A percentile compares a stretch with the other conserved stretches of the same genome.
Evolutionary conservation across 2,797 vertebrate genomes (phyloP).

Genomic region (Huso huso): DNA sequence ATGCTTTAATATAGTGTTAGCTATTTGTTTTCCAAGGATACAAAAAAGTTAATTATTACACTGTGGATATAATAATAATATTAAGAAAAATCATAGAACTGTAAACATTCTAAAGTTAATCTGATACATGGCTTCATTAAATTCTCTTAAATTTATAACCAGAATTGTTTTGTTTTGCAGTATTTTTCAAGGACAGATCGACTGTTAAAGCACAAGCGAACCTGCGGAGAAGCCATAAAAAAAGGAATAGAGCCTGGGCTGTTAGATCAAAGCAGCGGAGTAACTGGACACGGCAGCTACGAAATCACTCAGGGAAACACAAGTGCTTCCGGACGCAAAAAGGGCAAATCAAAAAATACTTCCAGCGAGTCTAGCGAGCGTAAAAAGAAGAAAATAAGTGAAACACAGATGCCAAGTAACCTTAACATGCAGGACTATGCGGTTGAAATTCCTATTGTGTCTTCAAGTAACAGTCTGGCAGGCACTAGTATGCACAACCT

Average conservation of each 20-base stretch:
- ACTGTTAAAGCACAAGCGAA: conserved; percentile 98
- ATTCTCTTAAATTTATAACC: too few species aligned
- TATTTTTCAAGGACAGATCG: conserved; percentile 98
- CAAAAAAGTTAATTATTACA: too few species aligned
- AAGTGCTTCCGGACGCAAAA: conserved; percentile 81
- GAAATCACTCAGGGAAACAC: conserved; percentile 89
- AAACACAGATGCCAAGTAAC: conserved; percentile 59
- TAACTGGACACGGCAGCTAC: conserved; percentile 80
- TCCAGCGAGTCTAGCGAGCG: conserved; percentile 74
- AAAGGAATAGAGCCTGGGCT: conserved; percentile 85
- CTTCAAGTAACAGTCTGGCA: conserved; percentile 65
- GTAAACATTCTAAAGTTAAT: too few species aligned
- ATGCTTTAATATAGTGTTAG: too few species aligned
- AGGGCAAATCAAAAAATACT: conserved; percentile 79
- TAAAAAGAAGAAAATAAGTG: conserved; percentile 75
- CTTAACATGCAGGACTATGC: conserved; percentile 77
- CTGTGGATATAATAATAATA: too few species aligned
- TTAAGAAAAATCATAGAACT: too few species aligned
- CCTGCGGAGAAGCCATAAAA: conserved; percentile 94
- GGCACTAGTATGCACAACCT: conserved; percentile 68
- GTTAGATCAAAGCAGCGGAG: conserved; percentile 72
- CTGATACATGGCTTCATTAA: too few species aligned
- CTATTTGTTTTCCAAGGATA: too few species aligned
- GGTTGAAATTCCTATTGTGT: conserved; percentile 75
- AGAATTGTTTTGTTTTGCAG: conserved; percentile 39